phyloP scores from a whole-genome alignment of 2,888 invertebrate species.

The Archips xylosteana region DNA sequence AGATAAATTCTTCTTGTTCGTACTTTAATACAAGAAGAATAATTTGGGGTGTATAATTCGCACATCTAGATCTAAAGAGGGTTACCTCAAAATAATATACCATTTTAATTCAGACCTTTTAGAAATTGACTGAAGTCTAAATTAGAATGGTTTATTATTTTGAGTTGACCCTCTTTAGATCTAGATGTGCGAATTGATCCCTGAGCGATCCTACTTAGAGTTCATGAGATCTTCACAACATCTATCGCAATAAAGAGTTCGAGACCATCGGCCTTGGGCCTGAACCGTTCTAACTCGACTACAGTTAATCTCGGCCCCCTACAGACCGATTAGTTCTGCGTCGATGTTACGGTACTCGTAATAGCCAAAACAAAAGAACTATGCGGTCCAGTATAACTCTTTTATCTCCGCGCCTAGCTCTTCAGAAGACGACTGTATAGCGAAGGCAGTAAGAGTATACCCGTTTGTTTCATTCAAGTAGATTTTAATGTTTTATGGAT shows the following conservation, averaged over 20 bases:
- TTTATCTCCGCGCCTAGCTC: neutral
- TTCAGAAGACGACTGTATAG: constrained; percentile 12
- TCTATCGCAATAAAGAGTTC: constrained; percentile 1
- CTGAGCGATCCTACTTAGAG: neutral
- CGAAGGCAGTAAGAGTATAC: neutral
- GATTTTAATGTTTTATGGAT: constrained; percentile 31
- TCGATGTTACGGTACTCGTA: constrained; percentile 34
- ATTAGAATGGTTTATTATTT: no score
- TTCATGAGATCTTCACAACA: neutral
- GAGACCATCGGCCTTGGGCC: neutral
- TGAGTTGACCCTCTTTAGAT: no score
- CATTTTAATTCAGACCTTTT: no score
- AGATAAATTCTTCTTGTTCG: neutral
- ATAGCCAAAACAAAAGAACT: constrained; percentile 42
- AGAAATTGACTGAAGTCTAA: no score
- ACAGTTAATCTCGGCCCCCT: constrained; percentile 39
- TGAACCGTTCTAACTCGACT: constrained; percentile 15
- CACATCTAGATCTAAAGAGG: no score
- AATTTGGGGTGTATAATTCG: neutral
- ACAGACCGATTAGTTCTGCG: constrained; percentile 34
- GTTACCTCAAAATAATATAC: no score
- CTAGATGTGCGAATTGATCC: no score
- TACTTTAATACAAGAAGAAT: neutral
- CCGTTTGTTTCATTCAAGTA: neutral
- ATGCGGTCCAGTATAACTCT: constrained; percentile 24